A percentile compares a stretch with the other conserved stretches of the same genome.
Evolutionary conservation across 2,113 vertebrate genomes (phyloP).

Genomic region (Ageneiosus marmoratus): DNA sequence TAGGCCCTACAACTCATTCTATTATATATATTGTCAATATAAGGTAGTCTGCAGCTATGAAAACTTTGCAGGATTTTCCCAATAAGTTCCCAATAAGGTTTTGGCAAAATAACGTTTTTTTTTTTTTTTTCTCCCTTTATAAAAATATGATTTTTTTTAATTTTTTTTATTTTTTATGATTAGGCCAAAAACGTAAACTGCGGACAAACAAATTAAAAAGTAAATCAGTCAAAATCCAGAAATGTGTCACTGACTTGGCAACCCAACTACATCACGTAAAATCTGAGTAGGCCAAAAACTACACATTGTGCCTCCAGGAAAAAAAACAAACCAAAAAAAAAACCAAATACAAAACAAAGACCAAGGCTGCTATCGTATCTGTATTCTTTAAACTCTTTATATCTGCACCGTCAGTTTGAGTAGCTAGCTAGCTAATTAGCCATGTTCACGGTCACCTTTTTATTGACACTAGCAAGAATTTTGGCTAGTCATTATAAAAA

Average conservation of each 20-base stretch:
- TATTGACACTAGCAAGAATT: conserved; percentile 19
- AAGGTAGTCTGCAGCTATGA: too few relatives aligned
- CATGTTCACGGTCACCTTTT: conserved; percentile 45
- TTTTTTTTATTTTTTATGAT: too few relatives aligned
- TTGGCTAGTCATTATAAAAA: background rate
- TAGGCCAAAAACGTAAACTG: too few relatives aligned
- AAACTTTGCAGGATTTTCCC: too few relatives aligned
- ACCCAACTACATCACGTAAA: background rate
- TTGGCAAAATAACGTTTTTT: background rate
- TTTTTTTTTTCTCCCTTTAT: too few relatives aligned
- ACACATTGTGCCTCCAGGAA: background rate
- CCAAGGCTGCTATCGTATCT: too few relatives aligned
- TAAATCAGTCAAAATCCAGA: background rate
- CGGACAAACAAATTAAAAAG: background rate
- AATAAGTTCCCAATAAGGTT: too few relatives aligned
- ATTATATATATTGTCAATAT: too few relatives aligned
- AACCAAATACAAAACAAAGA: background rate
- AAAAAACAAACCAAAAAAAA: too few relatives aligned
- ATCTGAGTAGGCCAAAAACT: background rate
- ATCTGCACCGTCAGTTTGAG: background rate
- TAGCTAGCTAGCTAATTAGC: background rate
- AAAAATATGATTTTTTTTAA: too few relatives aligned
- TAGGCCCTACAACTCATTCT: too few relatives aligned
- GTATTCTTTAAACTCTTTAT: too few relatives aligned
- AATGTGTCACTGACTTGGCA: background rate